Evolutionary conservation across 2,888 invertebrate genomes (phyloP), one percentile per base, ranked within the genome.

Genomic region (Ophonus ardosiacus): DNA sequence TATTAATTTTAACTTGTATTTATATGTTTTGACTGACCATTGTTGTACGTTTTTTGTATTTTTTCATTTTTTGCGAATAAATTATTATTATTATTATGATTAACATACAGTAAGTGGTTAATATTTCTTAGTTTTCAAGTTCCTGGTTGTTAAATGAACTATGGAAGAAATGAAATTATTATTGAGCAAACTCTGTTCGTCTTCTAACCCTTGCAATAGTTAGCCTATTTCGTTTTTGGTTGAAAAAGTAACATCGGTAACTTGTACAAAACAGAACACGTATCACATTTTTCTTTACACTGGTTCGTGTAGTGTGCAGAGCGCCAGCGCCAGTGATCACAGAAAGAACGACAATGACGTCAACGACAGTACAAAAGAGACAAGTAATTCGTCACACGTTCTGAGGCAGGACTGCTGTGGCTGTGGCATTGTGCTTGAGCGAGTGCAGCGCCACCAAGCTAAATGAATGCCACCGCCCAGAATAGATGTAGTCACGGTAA

Each of bases 331-430:
- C 59, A 18, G 59, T 68, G 68, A 31, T 68, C 68, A 68, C 68
- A 24, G 68, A 68, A 68, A 68, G 68, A 68, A 68, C 74, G 74
- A 74, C 74, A 68, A 68, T 21, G 74, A 74, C 43, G 74, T 17
- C 43, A 74, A 10, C 51, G 74, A 43, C 74, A 74, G 43, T 68
- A 68, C 68, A 68, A 68, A 68, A 68, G 82, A 68, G 82, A 82
- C 82, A 71, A 83, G 61, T 83, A 83, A 76, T 83, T 83, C 74
- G 83, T 83, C 83, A 76, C 82, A 83, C 76, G 83, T 83, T 56
- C 61, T 31, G 31, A 31, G 5, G 31, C 31, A 40, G 43, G 43
- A 51, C 43, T 31, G 31, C 31, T 31, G 43, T 13, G 43, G 31
- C 31, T 31, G 43, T 13, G 43, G 43, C 43, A 51, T 51, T 51